phyloP scores from a whole-genome alignment of 2,888 invertebrate genomes.

The Nephrotoma flavescens region DNA sequence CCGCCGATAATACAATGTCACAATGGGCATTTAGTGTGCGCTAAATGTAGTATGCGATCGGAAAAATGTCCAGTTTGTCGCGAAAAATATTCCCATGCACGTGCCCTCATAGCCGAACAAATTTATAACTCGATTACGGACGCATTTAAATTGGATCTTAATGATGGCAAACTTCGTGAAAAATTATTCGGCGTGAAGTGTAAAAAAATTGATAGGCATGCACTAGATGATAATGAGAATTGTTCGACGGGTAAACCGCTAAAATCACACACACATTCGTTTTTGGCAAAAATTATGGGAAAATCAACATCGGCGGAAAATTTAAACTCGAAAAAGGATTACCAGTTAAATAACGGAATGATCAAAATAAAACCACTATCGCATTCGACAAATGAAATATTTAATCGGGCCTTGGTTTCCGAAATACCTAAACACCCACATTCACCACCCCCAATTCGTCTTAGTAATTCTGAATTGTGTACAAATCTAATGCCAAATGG shows the following conservation, averaged over 20 bases:
- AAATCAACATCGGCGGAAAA: slow-evolving; percentile 37
- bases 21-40: slow-evolving; percentile 48
- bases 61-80: slow-evolving; percentile 48
- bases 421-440: neutral
- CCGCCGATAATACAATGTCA: slow-evolving; percentile 50
- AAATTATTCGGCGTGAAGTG: slow-evolving; percentile 30
- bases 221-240: neutral
- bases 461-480: neutral
- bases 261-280: slow-evolving; percentile 33
- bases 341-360: slow-evolving; percentile 10
- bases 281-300: slow-evolving; percentile 34
- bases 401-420: slow-evolving; percentile 9
- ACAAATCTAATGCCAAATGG: neutral
- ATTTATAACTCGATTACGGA: slow-evolving; percentile 36
- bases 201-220: slow-evolving; percentile 1
- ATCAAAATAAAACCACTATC: slow-evolving; percentile 28
- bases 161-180: slow-evolving; percentile 31
- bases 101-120: slow-evolving; percentile 39
- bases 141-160: slow-evolving; percentile 33
- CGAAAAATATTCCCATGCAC: slow-evolving; percentile 35
- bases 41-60: slow-evolving; percentile 42
- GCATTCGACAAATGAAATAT: slow-evolving; percentile 34
- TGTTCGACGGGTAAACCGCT: neutral
- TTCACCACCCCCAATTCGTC: neutral
- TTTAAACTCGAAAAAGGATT: slow-evolving; percentile 17